Percentiles rank a stretch among this genome's conserved stretches.
Evolutionary conservation across 2,797 vertebrate genomes (phyloP).

Genomic region (Echeneis naucrates): DNA sequence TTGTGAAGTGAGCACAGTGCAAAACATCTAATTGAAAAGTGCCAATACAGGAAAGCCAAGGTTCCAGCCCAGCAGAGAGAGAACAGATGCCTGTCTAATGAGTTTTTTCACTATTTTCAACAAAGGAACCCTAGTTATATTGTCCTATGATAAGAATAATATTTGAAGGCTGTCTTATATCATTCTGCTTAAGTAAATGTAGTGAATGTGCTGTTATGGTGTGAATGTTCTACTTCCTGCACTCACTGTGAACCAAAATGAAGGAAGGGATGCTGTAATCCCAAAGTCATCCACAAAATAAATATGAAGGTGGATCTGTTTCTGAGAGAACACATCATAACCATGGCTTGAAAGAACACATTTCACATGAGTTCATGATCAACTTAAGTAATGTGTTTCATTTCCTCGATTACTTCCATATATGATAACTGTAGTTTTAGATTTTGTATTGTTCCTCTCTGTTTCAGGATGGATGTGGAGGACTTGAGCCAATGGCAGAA

Average conservation of each 20-base stretch:
- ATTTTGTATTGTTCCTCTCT: constrained; percentile 1
- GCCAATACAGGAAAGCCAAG: constrained; percentile 12
- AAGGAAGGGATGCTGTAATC: neutral
- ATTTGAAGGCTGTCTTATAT: constrained; percentile 10
- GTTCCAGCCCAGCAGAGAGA: constrained; percentile 40
- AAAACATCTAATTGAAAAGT: constrained; percentile 43
- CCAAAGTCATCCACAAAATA: neutral
- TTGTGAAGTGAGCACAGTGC: constrained; percentile 34
- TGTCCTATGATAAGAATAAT: constrained; percentile 15
- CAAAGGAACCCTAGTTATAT: neutral
- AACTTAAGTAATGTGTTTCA: neutral
- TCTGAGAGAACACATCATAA: neutral
- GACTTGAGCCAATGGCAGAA: constrained; percentile 79
- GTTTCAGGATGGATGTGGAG: constrained; percentile 66
- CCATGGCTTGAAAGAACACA: neutral
- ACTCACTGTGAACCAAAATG: neutral
- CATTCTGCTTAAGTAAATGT: constrained; percentile 1
- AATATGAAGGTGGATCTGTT: neutral
- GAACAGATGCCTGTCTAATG: constrained; percentile 50
- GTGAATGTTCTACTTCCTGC: neutral
- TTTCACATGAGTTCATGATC: no score
- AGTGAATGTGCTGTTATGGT: neutral
- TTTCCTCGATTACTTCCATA: constrained; percentile 6
- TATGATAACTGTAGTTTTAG: neutral
- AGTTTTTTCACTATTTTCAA: constrained; percentile 17